These are phyloP conservation scores for Brachionus angularis DNA, from an alignment of 1,140 invertebrate species.

Conservation along the genomic window DNA sequence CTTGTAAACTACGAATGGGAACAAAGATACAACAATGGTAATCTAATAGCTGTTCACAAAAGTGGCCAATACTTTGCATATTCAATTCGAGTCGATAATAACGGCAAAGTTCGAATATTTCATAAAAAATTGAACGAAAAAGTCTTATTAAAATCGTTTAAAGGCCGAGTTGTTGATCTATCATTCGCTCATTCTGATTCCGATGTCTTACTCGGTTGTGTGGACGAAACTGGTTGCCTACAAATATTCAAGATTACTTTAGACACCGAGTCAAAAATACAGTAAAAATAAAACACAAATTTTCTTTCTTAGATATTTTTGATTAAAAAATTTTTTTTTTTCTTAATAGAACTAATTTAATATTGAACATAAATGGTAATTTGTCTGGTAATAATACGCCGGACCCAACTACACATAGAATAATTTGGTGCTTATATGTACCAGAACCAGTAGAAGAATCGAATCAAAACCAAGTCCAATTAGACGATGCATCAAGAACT, in stretches of 20 bases:
- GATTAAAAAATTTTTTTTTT: not conserved
- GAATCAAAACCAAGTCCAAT: slow-evolving; percentile 50
- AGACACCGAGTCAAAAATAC: slow-evolving; percentile 43
- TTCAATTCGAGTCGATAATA: slow-evolving; percentile 63
- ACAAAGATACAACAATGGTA: slow-evolving; percentile 74
- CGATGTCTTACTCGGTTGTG: slow-evolving; percentile 74
- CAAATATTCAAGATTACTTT: slow-evolving; percentile 70
- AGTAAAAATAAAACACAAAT: not conserved
- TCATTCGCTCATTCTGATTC: slow-evolving; percentile 76
- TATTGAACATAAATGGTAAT: not conserved
- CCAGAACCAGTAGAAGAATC: slow-evolving; percentile 62
- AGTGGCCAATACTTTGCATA: slow-evolving; percentile 80
- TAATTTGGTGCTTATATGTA: slow-evolving; percentile 88
- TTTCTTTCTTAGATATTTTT: not conserved
- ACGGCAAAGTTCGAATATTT: slow-evolving; percentile 76
- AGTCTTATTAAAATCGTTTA: slow-evolving; percentile 77
- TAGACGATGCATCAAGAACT: slow-evolving; percentile 59
- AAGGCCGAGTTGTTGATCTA: slow-evolving; percentile 76
- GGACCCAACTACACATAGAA: slow-evolving; percentile 58
- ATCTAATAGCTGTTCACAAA: slow-evolving; percentile 79
- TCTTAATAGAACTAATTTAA: not conserved
- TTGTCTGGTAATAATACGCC: not conserved
- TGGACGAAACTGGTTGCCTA: slow-evolving; percentile 75
- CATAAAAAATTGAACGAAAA: slow-evolving; percentile 70
- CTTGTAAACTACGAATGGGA: slow-evolving; percentile 90